These are phyloP conservation scores for Gallinago solitaria DNA, from an alignment of 2,797 vertebrate genomes.

Conservation along the genomic window DNA sequence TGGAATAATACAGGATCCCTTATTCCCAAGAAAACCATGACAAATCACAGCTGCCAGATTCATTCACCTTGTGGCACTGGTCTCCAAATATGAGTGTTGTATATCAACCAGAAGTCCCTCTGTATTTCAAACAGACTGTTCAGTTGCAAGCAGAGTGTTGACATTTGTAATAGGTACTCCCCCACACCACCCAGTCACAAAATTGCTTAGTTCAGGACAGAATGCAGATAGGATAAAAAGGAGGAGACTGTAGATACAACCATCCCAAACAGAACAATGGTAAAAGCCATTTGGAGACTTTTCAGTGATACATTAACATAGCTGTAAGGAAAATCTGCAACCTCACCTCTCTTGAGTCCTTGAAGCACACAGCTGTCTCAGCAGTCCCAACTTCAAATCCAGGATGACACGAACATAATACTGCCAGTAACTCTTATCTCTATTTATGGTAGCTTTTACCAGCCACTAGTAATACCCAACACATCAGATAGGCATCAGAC, in stretches of 20 bases:
- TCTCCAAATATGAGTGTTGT: background rate
- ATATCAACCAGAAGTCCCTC: background rate
- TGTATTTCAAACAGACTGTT: background rate
- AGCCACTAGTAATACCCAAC: background rate
- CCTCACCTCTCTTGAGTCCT: background rate
- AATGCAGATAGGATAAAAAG: background rate
- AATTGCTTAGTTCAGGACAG: background rate
- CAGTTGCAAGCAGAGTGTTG: background rate
- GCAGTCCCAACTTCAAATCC: background rate
- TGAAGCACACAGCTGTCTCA: background rate
- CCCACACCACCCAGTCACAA: background rate
- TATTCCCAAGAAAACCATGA: background rate
- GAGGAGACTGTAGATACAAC: background rate
- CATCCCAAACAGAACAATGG: background rate
- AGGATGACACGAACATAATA: background rate
- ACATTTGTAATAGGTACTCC: background rate
- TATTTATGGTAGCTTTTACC: background rate
- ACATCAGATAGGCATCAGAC: background rate
- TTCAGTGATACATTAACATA: background rate
- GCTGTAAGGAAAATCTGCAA: background rate
- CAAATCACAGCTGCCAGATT: background rate
- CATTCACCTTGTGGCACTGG: background rate
- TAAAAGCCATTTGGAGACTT: background rate
- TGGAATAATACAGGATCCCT: background rate
- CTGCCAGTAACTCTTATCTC: background rate